Base-by-base conservation (phyloP, 2,888 invertebrate species). In the Eristalis intricaria region DNA sequence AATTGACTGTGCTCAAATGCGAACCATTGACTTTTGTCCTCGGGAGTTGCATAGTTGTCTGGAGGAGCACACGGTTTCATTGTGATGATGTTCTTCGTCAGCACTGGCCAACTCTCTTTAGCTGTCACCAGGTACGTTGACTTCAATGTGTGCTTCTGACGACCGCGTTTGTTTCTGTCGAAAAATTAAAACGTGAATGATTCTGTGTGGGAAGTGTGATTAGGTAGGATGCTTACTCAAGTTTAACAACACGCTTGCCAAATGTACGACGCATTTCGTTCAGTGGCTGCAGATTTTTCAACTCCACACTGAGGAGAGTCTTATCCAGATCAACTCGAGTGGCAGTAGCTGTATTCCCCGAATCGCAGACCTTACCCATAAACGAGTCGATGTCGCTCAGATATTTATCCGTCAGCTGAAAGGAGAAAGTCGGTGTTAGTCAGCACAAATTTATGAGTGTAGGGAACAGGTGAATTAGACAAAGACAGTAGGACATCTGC, bases 211-310 rank as follows among this genome's bases (percentile, higher is more conserved):
- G 4, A 40, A 22, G 38, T 56, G 32, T 56, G n/a, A 8, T 61
- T 13, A 5, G 10, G 23, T 2, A 26, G 4, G 13, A 26, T 50
- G 89, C 91, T 90, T 90, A 93, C 91, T 96, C 96, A 74, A 95
- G 94, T 92, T 96, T 96, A 26, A 97, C 95, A 74, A 96, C 96
- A 92, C 96, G 95, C 23, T 96, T 95, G 26, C 97, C 97, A 94
- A 97, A 97, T 90, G 97, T 96, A 90, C 95, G 94, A 86, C 96
- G 96, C 91, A 97, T 94, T 93, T 97, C 97, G 93, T 96, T 96
- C 89, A 96, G 96, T 13, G 96, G 95, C 93, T 97, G 97, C 26
- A 97, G 93, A 92, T 96, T 94, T 90, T 96, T 96, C 88, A 95
- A 94, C 88, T 96, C 96, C 32, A 96, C 94, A 69, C 93, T 93